Conservation (phyloP, 2,888 invertebrate genomes). For the Acrobasis consociella region DNA sequence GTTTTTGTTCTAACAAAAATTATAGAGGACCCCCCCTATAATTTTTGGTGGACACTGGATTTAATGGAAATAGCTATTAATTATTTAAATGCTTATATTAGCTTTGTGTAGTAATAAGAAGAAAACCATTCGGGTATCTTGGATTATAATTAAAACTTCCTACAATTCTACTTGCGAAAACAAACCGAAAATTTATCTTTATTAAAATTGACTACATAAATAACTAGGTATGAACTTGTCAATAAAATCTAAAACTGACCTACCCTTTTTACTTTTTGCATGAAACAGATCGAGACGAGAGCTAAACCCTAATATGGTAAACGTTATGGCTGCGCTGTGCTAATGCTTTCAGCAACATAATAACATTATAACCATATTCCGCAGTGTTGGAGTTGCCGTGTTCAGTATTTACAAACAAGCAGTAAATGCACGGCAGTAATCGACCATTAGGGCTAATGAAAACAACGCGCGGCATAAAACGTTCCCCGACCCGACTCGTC, state of each 20-base stretch:
- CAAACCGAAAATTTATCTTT: too few species aligned
- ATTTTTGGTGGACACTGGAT: too few species aligned
- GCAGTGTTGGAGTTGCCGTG: slow-evolving; percentile 1
- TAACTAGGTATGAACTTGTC: too few species aligned
- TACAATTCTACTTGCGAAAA: not conserved
- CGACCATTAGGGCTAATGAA: slow-evolving; percentile 19
- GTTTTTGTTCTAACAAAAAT: too few species aligned
- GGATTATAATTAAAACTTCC: too few species aligned
- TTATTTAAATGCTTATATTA: too few species aligned
- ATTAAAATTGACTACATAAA: too few species aligned
- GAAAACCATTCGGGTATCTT: too few species aligned
- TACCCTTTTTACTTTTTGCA: not conserved
- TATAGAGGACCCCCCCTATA: too few species aligned
- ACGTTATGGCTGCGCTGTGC: not conserved
- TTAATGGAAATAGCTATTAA: too few species aligned
- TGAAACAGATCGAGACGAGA: not conserved
- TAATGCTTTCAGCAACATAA: slow-evolving; percentile 1
- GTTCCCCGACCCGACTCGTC: slow-evolving; percentile 8
- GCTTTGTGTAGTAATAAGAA: too few species aligned
- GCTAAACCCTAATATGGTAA: not conserved
- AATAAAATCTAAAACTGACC: not conserved
- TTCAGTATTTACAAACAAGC: slow-evolving; percentile 18
- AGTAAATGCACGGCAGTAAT: slow-evolving; percentile 17
- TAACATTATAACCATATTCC: slow-evolving; percentile 7
- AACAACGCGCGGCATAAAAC: slow-evolving; percentile 11